Conservation (phyloP, 2,113 vertebrate genomes). For the Barnardius zonarius region DNA sequence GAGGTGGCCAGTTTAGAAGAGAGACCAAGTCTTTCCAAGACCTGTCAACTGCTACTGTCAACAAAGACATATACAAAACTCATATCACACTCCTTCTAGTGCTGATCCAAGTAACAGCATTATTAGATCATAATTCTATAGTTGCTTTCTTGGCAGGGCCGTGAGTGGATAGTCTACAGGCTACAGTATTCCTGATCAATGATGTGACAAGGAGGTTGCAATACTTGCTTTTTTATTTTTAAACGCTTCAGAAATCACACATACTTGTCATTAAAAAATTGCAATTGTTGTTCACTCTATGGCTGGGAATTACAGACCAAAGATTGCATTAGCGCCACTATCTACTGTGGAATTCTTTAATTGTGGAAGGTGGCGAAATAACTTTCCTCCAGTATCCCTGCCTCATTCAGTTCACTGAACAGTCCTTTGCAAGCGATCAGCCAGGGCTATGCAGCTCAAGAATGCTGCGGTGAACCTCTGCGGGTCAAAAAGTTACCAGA, state of each 20-base stretch:
- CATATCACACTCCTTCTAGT: background rate
- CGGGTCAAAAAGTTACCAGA: background rate
- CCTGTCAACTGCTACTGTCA: background rate
- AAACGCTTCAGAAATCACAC: background rate
- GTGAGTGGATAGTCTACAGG: background rate
- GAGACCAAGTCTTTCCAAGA: background rate
- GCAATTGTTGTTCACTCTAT: background rate
- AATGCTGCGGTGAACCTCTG: background rate
- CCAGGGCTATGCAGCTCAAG: background rate
- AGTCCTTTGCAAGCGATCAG: background rate
- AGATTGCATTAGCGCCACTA: background rate
- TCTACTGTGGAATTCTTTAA: background rate
- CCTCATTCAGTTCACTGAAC: background rate
- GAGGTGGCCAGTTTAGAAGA: background rate
- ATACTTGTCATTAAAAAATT: background rate
- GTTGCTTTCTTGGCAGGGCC: background rate
- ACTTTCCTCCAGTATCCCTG: background rate
- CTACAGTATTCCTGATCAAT: background rate
- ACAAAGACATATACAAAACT: background rate
- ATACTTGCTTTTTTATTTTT: background rate
- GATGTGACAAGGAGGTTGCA: background rate
- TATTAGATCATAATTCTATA: background rate
- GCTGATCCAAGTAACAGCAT: background rate
- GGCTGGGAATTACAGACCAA: background rate
- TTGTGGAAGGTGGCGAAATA: background rate